Evolutionary conservation across 2,888 invertebrate genomes (phyloP).

Genomic region (Parnassius orleans): DNA sequence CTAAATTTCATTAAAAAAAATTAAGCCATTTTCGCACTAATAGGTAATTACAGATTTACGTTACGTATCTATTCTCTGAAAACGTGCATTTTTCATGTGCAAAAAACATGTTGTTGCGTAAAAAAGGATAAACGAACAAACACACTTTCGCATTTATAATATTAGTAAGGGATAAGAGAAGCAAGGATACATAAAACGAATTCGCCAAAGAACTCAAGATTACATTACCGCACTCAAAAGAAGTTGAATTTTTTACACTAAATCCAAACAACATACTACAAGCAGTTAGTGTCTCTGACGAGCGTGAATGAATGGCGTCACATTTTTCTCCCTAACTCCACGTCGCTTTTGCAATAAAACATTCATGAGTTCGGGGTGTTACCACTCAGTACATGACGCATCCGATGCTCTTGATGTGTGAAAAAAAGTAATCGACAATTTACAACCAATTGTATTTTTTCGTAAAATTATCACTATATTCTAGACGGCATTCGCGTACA

Average conservation of each 20-base stretch:
- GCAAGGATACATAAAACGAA: no score
- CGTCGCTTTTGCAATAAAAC: conserved; percentile 70
- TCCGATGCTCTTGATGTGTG: conserved; percentile 42
- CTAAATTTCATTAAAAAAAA: no score
- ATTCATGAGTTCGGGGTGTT: conserved; percentile 73
- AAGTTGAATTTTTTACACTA: conserved; percentile 62
- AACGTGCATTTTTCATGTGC: no score
- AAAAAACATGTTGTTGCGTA: no score
- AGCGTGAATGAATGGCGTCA: conserved; percentile 68
- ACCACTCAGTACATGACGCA: conserved; percentile 57
- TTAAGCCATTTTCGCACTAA: no score
- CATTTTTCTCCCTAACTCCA: conserved; percentile 72
- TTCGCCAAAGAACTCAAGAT: conserved; percentile 41
- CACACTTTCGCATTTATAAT: no score
- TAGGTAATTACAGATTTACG: no score
- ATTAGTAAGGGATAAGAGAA: no score
- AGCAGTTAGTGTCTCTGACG: conserved; percentile 75
- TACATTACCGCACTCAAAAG: conserved; percentile 49
- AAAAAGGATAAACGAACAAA: no score
- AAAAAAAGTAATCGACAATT: conserved; percentile 2
- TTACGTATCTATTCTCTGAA: no score
- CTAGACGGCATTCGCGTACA: conserved; percentile 29
- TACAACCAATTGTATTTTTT: not conserved
- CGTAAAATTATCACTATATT: conserved; percentile 25
- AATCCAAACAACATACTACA: conserved; percentile 71